A percentile compares a stretch with the other conserved stretches of the same genome.
phyloP scores from a whole-genome alignment of 1,140 invertebrate genomes.

The Geopemphigus sp. region DNA sequence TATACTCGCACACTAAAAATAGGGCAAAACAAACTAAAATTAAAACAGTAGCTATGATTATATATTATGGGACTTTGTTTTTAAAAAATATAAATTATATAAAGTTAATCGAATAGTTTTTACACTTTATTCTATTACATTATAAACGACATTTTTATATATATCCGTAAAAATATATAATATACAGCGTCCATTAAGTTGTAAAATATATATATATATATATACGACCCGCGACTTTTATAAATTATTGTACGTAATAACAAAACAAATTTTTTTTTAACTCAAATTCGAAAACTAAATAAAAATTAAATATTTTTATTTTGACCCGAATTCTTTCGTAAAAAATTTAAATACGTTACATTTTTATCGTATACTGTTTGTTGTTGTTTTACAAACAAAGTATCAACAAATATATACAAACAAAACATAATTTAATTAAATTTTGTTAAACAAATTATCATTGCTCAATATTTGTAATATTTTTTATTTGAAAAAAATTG shows the following conservation, averaged over 20 bases:
- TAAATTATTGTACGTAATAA: not conserved
- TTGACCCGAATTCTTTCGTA: not conserved
- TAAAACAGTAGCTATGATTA: not conserved
- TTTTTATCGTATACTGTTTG: not conserved
- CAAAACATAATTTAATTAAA: constrained; percentile 1
- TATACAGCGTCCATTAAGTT: not conserved
- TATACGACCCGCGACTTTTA: not conserved
- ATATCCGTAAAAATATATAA: not conserved
- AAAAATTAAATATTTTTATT: not conserved
- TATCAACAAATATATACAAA: constrained; percentile 10
- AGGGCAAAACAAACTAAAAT: not conserved
- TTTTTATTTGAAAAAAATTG: constrained; percentile 1
- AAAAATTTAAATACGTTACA: not conserved
- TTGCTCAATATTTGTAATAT: constrained; percentile 37
- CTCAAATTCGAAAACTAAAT: not conserved
- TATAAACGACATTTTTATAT: not conserved
- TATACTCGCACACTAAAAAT: not conserved
- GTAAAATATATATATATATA: not conserved
- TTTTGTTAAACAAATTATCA: constrained; percentile 13
- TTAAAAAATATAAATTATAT: not conserved
- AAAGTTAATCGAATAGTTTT: not conserved
- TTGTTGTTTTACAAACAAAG: constrained; percentile 3
- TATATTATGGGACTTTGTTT: not conserved
- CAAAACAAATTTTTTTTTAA: not conserved
- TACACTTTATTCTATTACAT: not conserved